These are phyloP conservation scores for Lepus oiostolus DNA, from an alignment of 2,797 vertebrate genomes.

Conservation along the genomic window DNA sequence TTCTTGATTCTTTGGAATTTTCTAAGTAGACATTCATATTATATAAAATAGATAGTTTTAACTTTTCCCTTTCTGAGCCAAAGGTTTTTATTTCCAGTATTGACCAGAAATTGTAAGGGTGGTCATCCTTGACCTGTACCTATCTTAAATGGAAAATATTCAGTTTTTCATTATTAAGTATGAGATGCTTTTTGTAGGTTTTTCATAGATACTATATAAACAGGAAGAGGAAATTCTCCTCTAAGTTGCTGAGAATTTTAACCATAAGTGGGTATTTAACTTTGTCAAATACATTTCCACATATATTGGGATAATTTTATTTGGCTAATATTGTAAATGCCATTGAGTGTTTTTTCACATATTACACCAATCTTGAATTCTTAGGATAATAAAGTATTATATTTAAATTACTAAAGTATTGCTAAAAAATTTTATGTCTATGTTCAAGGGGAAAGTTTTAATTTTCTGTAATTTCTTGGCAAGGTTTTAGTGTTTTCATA, in stretches of 20 bases:
- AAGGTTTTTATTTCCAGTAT: not conserved
- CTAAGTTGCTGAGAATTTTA: not conserved
- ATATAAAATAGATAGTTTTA: not conserved
- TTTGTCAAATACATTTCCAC: not conserved
- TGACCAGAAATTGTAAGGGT: not conserved
- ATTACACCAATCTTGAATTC: not conserved
- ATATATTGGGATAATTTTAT: not conserved
- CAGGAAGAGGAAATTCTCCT: not conserved
- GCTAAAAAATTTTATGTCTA: not conserved
- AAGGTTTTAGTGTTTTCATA: not conserved
- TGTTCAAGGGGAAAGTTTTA: not conserved
- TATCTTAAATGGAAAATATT: no score
- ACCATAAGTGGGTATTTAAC: not conserved
- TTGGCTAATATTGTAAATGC: not conserved
- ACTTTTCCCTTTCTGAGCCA: not conserved
- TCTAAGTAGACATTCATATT: not conserved
- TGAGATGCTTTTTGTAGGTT: not conserved
- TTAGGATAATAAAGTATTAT: not conserved
- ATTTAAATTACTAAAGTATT: not conserved
- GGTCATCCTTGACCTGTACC: not conserved
- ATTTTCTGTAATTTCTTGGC: not conserved
- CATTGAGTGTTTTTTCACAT: not conserved
- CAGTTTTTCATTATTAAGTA: not conserved
- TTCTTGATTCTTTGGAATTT: not conserved
- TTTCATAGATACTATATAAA: not conserved